Conservation (phyloP, 2,888 invertebrate genomes). For the Beris chalybata region DNA sequence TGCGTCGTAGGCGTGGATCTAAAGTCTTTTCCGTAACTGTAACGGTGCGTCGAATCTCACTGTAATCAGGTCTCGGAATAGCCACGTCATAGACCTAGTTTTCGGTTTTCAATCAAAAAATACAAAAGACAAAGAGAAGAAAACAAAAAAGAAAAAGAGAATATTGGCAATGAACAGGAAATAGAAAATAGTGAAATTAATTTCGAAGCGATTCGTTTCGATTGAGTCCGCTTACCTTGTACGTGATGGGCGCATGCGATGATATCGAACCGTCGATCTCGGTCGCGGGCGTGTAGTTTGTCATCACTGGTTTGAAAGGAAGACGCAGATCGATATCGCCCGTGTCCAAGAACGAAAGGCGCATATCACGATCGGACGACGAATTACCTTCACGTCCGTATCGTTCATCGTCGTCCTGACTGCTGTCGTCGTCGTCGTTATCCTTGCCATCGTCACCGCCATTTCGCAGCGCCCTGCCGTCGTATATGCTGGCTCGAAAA, state of each 20-base stretch:
- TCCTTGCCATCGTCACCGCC: background rate
- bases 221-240: conserved; percentile 59
- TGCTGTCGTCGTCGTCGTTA: conserved; percentile 3
- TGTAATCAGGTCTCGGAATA: conserved; percentile 75
- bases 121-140: conserved; percentile 11
- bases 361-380: conserved; percentile 49
- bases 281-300: conserved; percentile 81
- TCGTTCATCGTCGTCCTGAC: conserved; percentile 14
- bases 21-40: conserved; percentile 69
- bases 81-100: conserved; percentile 58
- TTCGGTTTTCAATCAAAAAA: background rate
- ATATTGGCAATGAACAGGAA: background rate
- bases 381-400: conserved; percentile 28
- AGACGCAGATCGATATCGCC: conserved; percentile 77
- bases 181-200: background rate
- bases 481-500: conserved; percentile 50
- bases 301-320: conserved; percentile 75
- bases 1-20: conserved; percentile 71
- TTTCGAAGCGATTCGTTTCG: background rate
- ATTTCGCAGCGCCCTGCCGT: conserved; percentile 40
- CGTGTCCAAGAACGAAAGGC: conserved; percentile 41
- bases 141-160: background rate
- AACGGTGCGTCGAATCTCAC: conserved; percentile 70
- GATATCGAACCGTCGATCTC: conserved; percentile 84
- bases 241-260: conserved; percentile 74